Percentiles rank a stretch among this genome's conserved stretches.
Conservation (phyloP, 2,888 invertebrate genomes). For the Syrista parreyssii region DNA sequence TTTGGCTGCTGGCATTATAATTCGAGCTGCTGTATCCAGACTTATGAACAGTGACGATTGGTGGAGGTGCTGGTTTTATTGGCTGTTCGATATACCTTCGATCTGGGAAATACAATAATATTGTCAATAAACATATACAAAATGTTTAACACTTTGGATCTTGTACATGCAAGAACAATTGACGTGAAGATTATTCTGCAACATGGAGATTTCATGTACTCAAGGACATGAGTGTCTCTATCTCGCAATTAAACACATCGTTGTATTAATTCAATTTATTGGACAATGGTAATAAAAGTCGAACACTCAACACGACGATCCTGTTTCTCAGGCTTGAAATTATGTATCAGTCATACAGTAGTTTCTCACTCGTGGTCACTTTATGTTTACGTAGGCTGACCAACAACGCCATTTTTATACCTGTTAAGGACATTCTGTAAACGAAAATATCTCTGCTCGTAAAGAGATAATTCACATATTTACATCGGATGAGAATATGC, state of each 20-base stretch:
- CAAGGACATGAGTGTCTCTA: background rate
- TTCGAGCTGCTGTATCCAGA: slow-evolving; percentile 62
- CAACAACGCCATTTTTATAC: background rate
- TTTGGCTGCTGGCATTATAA: slow-evolving; percentile 67
- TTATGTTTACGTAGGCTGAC: background rate
- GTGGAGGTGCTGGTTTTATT: slow-evolving; percentile 81
- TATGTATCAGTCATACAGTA: background rate
- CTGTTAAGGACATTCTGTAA: background rate
- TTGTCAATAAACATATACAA: slow-evolving; percentile 3
- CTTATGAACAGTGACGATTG: slow-evolving; percentile 72
- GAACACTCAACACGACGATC: background rate
- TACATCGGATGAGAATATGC: background rate
- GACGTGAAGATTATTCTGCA: background rate
- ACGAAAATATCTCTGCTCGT: background rate
- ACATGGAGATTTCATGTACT: background rate
- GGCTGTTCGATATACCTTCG: slow-evolving; percentile 89
- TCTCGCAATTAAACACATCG: background rate
- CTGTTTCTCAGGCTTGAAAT: background rate
- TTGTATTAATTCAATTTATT: background rate
- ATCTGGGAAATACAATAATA: slow-evolving; percentile 67
- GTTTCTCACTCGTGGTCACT: background rate
- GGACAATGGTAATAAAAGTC: background rate
- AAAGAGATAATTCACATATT: background rate
- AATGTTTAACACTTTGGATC: background rate
- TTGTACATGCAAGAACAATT: background rate